Conservation (phyloP, 1,140 invertebrate species). For the Drosophila littoralis region DNA sequence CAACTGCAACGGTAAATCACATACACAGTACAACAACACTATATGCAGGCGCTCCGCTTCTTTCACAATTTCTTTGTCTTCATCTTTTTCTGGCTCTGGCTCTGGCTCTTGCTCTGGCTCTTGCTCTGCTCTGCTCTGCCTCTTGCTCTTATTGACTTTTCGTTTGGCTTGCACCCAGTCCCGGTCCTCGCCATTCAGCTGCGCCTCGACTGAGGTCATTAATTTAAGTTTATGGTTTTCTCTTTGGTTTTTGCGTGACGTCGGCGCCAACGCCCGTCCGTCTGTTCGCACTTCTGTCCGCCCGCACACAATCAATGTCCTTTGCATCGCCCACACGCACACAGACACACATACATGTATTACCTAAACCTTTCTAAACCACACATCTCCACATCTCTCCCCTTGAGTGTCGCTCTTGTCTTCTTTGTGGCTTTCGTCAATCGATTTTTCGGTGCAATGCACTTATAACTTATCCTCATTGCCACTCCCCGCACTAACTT, state of each 20-base stretch:
- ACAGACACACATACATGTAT: background rate
- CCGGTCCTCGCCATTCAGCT: slow-evolving; percentile 15
- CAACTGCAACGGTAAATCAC: slow-evolving; percentile 68
- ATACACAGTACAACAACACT: slow-evolving; percentile 40
- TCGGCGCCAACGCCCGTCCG: slow-evolving; percentile 60
- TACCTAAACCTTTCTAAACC: background rate
- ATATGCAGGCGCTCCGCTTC: slow-evolving; percentile 33
- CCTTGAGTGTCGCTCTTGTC: slow-evolving; percentile 40
- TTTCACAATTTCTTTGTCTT: slow-evolving; percentile 24
- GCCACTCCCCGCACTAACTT: background rate
- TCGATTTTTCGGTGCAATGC: slow-evolving; percentile 80
- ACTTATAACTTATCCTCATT: slow-evolving; percentile 68
- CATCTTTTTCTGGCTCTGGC: background rate
- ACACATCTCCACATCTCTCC: background rate
- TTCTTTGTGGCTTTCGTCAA: slow-evolving; percentile 73
- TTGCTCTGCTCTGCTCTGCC: background rate
- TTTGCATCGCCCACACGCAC: slow-evolving; percentile 50
- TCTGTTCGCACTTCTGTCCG: background rate
- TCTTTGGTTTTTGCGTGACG: slow-evolving; percentile 78
- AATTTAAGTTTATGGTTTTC: slow-evolving; percentile 84
- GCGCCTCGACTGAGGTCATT: slow-evolving; percentile 67
- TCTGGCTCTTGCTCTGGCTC: slow-evolving; percentile 8
- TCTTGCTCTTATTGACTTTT: slow-evolving; percentile 31
- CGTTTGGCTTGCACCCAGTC: slow-evolving; percentile 20
- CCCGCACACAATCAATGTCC: slow-evolving; percentile 71